phyloP scores from a whole-genome alignment of 2,113 vertebrate species.

The Pseudorasbora parva region DNA sequence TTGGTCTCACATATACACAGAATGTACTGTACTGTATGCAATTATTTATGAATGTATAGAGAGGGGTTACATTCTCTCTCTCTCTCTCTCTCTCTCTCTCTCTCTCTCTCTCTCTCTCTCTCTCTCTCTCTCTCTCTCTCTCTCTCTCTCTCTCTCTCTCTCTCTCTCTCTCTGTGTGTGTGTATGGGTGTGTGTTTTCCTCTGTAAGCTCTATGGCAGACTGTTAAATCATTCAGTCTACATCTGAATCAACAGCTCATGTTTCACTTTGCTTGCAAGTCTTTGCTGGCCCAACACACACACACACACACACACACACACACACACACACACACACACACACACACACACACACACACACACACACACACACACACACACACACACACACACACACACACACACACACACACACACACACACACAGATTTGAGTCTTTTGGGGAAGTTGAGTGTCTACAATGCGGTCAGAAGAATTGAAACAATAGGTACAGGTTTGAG shows the following conservation, averaged over 20 bases:
- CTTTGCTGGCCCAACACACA: conserved; percentile 5
- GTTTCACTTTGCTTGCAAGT: conserved; percentile 34
- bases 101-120: no score
- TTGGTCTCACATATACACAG: background rate
- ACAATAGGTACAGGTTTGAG: background rate
- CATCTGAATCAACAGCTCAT: conserved; percentile 39
- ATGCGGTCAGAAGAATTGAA: background rate
- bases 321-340: background rate
- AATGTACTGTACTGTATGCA: background rate
- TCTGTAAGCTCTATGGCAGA: conserved; percentile 33
- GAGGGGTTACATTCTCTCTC: no score
- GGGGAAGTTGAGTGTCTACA: background rate
- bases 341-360: background rate
- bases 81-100: no score
- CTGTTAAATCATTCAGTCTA: conserved; percentile 38
- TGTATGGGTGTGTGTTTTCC: background rate
- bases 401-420: background rate
- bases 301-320: background rate
- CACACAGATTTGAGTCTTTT: background rate
- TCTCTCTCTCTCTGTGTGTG: no score
- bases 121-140: no score
- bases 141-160: no score
- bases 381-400: background rate
- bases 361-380: background rate
- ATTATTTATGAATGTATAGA: background rate